Evolutionary conservation across 2,113 vertebrate species (phyloP), one percentile per base, ranked within the genome.

Genomic region (Synodontis membranacea): DNA sequence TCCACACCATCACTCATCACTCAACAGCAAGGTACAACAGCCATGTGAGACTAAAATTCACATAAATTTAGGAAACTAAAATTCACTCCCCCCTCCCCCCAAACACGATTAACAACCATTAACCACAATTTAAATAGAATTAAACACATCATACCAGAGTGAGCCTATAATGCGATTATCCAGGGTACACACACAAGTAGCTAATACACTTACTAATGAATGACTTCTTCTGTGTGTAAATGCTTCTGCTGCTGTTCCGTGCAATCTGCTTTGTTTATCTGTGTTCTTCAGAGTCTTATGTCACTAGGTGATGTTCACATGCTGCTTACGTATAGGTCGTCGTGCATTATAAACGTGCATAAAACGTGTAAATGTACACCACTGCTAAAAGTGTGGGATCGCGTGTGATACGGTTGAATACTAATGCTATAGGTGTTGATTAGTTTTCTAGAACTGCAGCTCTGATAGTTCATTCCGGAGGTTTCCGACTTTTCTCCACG

Each of bases 401-500:
- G 3, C 5, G 64, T 48, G 25, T 48, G 31, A 64, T 48, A 31
- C 19, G 37, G 9, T 3, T 37, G n/a, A 52, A 78, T 78, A 34
- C 17, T 44, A 15, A 7, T 42, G 28, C 19, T 83, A 42, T 37
- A 52, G 70, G 9, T 19, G 15, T 34, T 68, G 56, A 39, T 85
- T 50, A 28, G 15, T 75, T 75, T 28, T 68, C 5, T 34, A 0
- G 3, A 66, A 66, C 58, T 28, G 58, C 58, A 60, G 58, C 52
- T 54, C 52, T 54, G 52, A n/a, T n/a, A n/a, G n/a, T 56, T 91
- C 25, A 54, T 82, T 68, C 8, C 39, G n/a, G 2, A 99, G 98
- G 96, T n/a, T 99, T 99, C 93, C 96, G 94, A 34, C 94, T 99
- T 31, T 98, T 99, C 92, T 96, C 97, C 23, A 97, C 97, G 0